phyloP scores from a whole-genome alignment of 2,888 invertebrate genomes.

The Gymnoscelis rufifasciata region DNA sequence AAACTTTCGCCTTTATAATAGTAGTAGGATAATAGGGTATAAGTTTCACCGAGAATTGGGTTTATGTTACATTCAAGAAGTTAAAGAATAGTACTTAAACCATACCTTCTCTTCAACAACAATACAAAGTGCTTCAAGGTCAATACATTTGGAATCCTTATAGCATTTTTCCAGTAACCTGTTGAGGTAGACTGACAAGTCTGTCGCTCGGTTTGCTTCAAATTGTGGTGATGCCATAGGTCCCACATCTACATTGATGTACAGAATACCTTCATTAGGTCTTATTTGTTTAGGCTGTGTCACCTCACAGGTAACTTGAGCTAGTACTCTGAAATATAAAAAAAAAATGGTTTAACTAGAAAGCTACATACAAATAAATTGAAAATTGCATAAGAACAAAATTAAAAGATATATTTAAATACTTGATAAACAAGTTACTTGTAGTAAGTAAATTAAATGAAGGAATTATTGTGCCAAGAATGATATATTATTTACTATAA shows the following conservation, averaged over 20 bases:
- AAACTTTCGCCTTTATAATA: too few relatives aligned
- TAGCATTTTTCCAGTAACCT: constrained; percentile 92
- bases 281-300: constrained; percentile 89
- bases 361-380: too few relatives aligned
- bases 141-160: constrained; percentile 93
- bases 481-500: too few relatives aligned
- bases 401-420: too few relatives aligned
- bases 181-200: constrained; percentile 85
- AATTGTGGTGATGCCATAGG: constrained; percentile 92
- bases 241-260: constrained; percentile 91
- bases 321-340: constrained; percentile 82
- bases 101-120: constrained; percentile 92
- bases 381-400: too few relatives aligned
- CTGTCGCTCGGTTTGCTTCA: constrained; percentile 87
- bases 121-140: constrained; percentile 96
- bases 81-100: not conserved
- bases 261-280: constrained; percentile 92
- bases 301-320: constrained; percentile 93
- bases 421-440: too few relatives aligned
- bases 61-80: not conserved
- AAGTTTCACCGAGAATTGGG: too few relatives aligned
- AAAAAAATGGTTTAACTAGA: too few relatives aligned
- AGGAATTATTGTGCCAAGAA: too few relatives aligned
- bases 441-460: too few relatives aligned
- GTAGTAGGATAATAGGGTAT: too few relatives aligned